Base-by-base conservation (phyloP, 2,113 vertebrate species). In the Tragulus kanchil region DNA sequence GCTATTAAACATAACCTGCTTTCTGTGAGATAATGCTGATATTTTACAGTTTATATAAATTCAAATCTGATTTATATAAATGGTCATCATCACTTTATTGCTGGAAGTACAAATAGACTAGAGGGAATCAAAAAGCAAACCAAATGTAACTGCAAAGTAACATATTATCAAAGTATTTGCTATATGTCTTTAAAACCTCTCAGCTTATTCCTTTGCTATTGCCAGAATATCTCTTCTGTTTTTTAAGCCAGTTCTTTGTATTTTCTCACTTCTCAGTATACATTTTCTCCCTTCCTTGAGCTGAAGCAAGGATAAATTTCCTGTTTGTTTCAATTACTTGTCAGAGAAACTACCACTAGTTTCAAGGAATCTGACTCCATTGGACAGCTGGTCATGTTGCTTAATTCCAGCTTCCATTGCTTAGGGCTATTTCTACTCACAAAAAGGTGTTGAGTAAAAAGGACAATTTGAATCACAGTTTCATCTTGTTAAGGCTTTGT, bases 391-490 rank as follows among this genome's bases (percentile, higher is more conserved):
- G n/a, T 94, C 86, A 83, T 7, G 0, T 89, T 95, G 90, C 64
- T 92, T 94, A 71, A 78, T 96, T 56, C 81, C 17, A 15, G 16
- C 77, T 56, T 85, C 36, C 54, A 59, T 85, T 94, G 50, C 65
- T 97, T 12, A 26, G 92, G 16, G 77, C 69, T 90, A 95, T 0
- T 71, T 93, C 10, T 62, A 2, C 10, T 82, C 73, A 62, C 48
- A 71, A 90, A 42, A 93, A 89, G 56, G 3, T 94, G 14, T 77
- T 88, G 73, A 77, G 89, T 71, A 42, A 88, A 89, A 78, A 71
- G 52, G 64, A 56, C 10, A 65, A 12, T 36, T 54, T 58, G 31
- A 97, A 84, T 93, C 0, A 6, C 25, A 85, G 12, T 61, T 13
- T 83, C 90, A 8, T 48, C 48, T 89, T 92, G 5, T 12, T 86